These are phyloP conservation scores for Sitta carolinensis DNA, from an alignment of 2,797 vertebrate genomes.

Conservation along the genomic window DNA sequence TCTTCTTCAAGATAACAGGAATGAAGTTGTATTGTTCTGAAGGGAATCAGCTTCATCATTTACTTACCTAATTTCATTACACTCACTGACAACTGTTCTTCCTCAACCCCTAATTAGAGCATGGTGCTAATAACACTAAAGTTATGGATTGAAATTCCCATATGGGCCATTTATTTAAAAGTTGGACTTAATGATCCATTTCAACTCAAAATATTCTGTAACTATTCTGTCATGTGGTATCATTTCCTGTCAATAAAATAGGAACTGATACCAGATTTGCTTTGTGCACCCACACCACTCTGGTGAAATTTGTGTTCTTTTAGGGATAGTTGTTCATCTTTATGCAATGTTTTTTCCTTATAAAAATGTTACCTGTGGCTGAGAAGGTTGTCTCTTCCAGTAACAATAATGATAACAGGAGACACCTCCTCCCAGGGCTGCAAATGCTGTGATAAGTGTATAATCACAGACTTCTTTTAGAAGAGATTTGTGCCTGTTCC, in stretches of 20 bases:
- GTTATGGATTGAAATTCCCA: neutral
- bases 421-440: neutral
- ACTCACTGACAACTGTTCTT: neutral
- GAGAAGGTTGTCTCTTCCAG: neutral
- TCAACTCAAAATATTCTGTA: neutral
- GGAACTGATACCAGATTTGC: neutral
- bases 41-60: neutral
- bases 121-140: neutral
- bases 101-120: neutral
- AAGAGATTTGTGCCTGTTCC: neutral
- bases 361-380: neutral
- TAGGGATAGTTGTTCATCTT: neutral
- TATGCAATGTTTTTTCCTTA: neutral
- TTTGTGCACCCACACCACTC: neutral
- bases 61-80: neutral
- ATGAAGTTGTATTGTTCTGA: neutral
- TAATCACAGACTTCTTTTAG: neutral
- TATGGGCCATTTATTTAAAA: neutral
- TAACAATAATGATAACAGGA: neutral
- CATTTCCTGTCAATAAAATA: neutral
- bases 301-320: neutral
- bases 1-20: neutral
- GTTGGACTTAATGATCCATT: neutral
- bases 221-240: neutral
- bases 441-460: neutral